A percentile compares a stretch with the other conserved stretches of the same genome.
These are phyloP conservation scores for Phytoseiulus persimilis DNA, from an alignment of 2,888 invertebrate species.

Conservation along the genomic window DNA sequence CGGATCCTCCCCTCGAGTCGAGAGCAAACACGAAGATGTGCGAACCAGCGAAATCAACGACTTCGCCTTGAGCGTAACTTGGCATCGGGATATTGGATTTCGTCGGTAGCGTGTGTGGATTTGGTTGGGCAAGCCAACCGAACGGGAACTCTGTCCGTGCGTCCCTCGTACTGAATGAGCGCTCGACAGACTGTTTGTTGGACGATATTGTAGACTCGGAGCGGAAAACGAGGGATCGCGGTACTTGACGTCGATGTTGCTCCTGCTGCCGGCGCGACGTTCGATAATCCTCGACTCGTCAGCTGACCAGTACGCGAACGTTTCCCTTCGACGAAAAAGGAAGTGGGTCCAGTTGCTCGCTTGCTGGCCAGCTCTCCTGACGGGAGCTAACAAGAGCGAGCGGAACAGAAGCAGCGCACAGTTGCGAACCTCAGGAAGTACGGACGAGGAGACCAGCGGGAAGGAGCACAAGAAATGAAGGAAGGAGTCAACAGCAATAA, in stretches of 20 bases:
- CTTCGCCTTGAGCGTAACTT: background rate
- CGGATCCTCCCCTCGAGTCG: no score
- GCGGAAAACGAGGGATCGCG: background rate
- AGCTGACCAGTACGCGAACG: no score
- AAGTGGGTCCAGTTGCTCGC: background rate
- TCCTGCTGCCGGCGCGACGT: background rate
- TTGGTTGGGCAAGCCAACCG: background rate
- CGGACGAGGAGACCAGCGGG: background rate
- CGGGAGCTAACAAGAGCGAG: background rate
- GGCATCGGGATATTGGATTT: background rate
- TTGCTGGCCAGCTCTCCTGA: background rate
- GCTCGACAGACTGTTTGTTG: background rate
- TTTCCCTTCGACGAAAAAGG: background rate
- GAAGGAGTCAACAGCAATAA: conserved; percentile 39
- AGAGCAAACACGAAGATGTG: no score
- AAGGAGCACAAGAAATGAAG: background rate
- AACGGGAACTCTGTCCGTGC: background rate
- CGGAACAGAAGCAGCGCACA: background rate
- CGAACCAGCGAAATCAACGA: background rate
- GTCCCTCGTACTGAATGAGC: background rate
- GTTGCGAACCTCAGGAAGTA: background rate
- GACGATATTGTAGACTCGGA: background rate
- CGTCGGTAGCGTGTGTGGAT: background rate
- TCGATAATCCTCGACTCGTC: no score
- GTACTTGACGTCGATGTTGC: background rate